These are phyloP conservation scores for Callospermophilus lateralis DNA, from an alignment of 2,113 vertebrate genomes.

Conservation along the genomic window DNA sequence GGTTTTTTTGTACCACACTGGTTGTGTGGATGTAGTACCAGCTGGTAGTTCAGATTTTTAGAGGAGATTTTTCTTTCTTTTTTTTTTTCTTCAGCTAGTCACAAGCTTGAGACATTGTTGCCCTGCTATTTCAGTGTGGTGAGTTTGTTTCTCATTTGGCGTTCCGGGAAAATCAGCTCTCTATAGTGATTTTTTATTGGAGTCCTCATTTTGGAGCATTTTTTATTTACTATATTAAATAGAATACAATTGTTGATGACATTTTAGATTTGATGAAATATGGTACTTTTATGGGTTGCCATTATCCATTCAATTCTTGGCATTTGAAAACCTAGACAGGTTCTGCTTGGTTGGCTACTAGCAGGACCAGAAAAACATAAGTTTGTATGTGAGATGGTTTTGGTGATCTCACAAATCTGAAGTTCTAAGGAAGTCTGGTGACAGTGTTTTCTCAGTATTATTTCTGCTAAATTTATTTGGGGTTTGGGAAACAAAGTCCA, in stretches of 20 bases:
- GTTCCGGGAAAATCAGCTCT: background rate
- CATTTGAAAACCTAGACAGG: background rate
- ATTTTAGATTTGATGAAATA: background rate
- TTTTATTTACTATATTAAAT: background rate
- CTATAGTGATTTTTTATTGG: background rate
- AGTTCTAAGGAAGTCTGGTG: background rate
- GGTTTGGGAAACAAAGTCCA: background rate
- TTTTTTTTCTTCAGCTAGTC: background rate
- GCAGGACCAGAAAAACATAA: background rate
- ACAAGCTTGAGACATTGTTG: background rate
- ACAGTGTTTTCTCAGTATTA: background rate
- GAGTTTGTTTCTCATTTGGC: background rate
- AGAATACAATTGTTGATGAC: background rate
- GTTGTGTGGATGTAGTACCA: background rate
- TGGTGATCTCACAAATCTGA: background rate
- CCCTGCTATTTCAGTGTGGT: background rate
- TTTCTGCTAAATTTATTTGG: background rate
- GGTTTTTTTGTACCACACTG: background rate
- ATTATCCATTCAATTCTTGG: background rate
- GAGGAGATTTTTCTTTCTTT: background rate
- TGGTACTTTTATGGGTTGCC: background rate
- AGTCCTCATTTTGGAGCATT: background rate
- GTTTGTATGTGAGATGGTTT: constrained; percentile 6
- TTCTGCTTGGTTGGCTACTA: background rate
- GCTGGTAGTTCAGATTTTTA: background rate